Conservation (phyloP, 2,113 vertebrate genomes). For the Syrmaticus mikado region DNA sequence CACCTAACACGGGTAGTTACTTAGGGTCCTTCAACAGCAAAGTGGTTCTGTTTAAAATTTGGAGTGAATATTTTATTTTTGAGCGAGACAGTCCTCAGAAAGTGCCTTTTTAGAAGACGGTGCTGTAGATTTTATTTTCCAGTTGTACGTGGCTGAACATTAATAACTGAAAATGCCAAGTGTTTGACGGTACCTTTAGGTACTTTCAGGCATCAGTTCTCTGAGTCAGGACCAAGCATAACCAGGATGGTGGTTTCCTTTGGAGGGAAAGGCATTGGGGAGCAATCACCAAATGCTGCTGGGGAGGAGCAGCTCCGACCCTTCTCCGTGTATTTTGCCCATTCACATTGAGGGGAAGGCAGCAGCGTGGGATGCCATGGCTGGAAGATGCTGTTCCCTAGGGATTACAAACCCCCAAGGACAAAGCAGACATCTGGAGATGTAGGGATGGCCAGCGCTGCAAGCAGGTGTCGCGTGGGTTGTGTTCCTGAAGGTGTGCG, state of each 20-base stretch:
- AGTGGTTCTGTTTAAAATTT: constrained; percentile 51
- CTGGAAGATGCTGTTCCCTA: not conserved
- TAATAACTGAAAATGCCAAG: constrained; percentile 81
- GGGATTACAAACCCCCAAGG: not conserved
- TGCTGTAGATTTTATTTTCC: constrained; percentile 90
- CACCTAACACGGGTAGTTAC: not conserved
- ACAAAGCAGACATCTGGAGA: not conserved
- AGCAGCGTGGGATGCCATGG: not conserved
- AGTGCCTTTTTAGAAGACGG: constrained; percentile 98
- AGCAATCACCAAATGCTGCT: constrained; percentile 70
- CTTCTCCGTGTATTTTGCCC: constrained; percentile 10
- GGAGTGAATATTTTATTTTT: constrained; percentile 55
- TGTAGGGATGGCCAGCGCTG: not conserved
- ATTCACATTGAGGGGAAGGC: not conserved
- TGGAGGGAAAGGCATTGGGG: constrained; percentile 48
- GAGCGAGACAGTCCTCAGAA: constrained; percentile 87
- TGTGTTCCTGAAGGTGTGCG: fast-evolving
- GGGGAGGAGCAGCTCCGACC: not conserved
- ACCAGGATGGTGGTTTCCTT: constrained; percentile 62
- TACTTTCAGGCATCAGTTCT: constrained; percentile 76
- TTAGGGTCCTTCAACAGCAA: constrained; percentile 53
- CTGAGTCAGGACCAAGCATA: constrained; percentile 83
- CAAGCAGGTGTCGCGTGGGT: not conserved
- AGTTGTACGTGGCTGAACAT: constrained; percentile 73
- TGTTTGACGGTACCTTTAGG: constrained; percentile 81